Conservation (phyloP, 30 jellyfish, hydroid and myxozoan species). For the Mastigias papua region DNA sequence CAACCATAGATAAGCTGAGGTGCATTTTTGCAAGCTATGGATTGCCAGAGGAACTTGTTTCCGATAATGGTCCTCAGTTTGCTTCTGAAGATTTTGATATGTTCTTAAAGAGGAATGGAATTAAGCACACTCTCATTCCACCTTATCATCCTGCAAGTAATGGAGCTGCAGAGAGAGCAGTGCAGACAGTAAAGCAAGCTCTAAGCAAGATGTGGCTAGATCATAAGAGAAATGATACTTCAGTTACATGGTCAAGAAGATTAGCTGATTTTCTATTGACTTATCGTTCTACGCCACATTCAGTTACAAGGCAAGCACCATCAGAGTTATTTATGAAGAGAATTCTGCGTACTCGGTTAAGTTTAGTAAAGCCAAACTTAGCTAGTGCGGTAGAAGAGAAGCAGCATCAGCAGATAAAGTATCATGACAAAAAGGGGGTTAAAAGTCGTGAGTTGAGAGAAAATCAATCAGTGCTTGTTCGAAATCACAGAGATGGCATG, state of each 20-base stretch:
- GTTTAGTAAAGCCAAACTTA: slow-evolving; percentile 50
- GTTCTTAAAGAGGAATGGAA: slow-evolving; percentile 31
- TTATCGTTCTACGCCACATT: slow-evolving; percentile 66
- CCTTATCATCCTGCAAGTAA: slow-evolving; percentile 43
- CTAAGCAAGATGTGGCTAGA: slow-evolving; percentile 43
- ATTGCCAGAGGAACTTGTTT: slow-evolving; percentile 55
- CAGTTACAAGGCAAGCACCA: slow-evolving; percentile 71
- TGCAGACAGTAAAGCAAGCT: slow-evolving; percentile 47
- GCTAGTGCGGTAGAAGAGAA: slow-evolving; percentile 57
- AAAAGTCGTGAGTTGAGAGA: slow-evolving; percentile 32
- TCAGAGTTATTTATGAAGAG: slow-evolving; percentile 54
- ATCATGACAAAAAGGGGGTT: slow-evolving; percentile 48
- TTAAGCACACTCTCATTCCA: slow-evolving; percentile 24
- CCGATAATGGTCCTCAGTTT: slow-evolving; percentile 57
- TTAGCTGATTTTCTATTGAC: slow-evolving; percentile 39
- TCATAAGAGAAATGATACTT: slow-evolving; percentile 33
- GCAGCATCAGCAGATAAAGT: slow-evolving; percentile 55
- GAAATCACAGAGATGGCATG: slow-evolving; percentile 62
- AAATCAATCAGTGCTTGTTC: slow-evolving; percentile 34
- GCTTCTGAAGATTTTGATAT: slow-evolving; percentile 18
- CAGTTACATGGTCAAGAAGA: slow-evolving; percentile 36
- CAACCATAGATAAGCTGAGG: slow-evolving; percentile 59
- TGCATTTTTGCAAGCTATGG: slow-evolving; percentile 53
- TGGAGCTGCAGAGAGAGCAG: slow-evolving; percentile 41
- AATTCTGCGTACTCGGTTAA: slow-evolving; percentile 50